Evolutionary conservation across 35 echinoderm and acorn worm genomes (phyloP).

Genomic region (Apostichopus californicus): DNA sequence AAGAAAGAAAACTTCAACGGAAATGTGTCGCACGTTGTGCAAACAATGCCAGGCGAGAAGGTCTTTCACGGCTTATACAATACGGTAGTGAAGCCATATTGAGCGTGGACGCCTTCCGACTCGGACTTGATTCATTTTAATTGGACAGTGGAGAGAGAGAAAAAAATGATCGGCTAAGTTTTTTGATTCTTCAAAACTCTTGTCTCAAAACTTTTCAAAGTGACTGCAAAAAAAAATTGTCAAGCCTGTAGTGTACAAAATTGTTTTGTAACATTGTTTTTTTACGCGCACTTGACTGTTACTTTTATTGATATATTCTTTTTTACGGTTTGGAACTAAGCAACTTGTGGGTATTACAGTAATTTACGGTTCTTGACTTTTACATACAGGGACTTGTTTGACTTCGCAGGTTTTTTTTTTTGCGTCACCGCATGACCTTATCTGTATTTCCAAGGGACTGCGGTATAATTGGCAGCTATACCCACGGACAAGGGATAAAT

Average conservation of each 20-base stretch:
- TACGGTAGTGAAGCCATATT: constrained; percentile 49
- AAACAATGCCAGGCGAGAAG: constrained; percentile 48
- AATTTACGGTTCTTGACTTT: constrained; percentile 18
- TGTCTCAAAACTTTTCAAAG: not conserved
- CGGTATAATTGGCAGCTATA: constrained; percentile 41
- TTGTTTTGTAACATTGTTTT: not conserved
- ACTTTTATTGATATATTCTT: not conserved
- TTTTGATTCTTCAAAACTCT: not conserved
- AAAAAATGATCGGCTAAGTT: not conserved
- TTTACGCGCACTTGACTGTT: not conserved
- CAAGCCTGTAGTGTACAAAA: not conserved
- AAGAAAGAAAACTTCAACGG: constrained; percentile 44
- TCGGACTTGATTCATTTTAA: constrained; percentile 30
- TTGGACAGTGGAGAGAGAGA: constrained; percentile 3
- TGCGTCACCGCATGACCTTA: constrained; percentile 45
- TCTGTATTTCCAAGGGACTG: constrained; percentile 43
- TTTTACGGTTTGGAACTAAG: constrained; percentile 4
- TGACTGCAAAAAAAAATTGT: not conserved
- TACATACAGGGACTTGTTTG: not conserved
- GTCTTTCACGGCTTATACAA: constrained; percentile 32
- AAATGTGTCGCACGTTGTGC: constrained; percentile 65
- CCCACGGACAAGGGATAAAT: constrained; percentile 50
- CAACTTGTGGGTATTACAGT: constrained; percentile 2
- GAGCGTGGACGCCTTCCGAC: constrained; percentile 43
- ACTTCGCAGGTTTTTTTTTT: not conserved